Evolutionary conservation across 1,140 invertebrate genomes (phyloP).

Genomic region (Sarcophaga peregrina): DNA sequence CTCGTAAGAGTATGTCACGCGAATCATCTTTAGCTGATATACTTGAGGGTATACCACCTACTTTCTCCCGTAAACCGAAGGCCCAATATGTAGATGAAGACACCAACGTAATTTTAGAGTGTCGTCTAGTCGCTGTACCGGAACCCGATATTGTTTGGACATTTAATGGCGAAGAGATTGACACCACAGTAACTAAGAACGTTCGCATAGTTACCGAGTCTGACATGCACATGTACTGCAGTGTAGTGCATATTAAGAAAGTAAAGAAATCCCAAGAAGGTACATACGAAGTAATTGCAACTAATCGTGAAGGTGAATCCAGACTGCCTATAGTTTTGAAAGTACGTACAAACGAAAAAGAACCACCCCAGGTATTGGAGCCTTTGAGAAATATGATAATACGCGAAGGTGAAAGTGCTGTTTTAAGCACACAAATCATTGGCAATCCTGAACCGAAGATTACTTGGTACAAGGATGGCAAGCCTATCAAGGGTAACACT

Average conservation of each 20-base stretch:
- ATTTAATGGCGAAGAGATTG: constrained; percentile 78
- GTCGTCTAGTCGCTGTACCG: constrained; percentile 86
- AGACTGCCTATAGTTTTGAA: constrained; percentile 84
- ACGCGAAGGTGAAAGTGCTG: constrained; percentile 81
- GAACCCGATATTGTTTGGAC: constrained; percentile 90
- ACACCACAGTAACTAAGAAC: constrained; percentile 74
- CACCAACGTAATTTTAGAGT: constrained; percentile 83
- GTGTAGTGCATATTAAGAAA: constrained; percentile 81
- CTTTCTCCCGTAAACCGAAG: constrained; percentile 89
- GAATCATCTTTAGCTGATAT: constrained; percentile 92
- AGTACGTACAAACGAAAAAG: constrained; percentile 79
- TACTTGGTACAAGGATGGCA: constrained; percentile 82
- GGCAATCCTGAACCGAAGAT: constrained; percentile 84
- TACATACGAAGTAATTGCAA: constrained; percentile 86
- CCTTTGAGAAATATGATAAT: constrained; percentile 79
- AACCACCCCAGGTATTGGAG: constrained; percentile 84
- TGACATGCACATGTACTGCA: constrained; percentile 91
- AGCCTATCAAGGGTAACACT: constrained; percentile 70
- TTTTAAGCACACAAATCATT: constrained; percentile 80
- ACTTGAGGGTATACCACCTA: constrained; percentile 90
- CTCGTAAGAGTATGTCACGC: constrained; percentile 83
- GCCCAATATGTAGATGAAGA: constrained; percentile 85
- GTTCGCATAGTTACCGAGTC: constrained; percentile 81
- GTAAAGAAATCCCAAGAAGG: constrained; percentile 86
- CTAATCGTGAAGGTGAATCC: constrained; percentile 90